These are phyloP conservation scores for Epizoanthus fatuus DNA, from an alignment of 92 coral and sea anemone species.

Conservation along the genomic window DNA sequence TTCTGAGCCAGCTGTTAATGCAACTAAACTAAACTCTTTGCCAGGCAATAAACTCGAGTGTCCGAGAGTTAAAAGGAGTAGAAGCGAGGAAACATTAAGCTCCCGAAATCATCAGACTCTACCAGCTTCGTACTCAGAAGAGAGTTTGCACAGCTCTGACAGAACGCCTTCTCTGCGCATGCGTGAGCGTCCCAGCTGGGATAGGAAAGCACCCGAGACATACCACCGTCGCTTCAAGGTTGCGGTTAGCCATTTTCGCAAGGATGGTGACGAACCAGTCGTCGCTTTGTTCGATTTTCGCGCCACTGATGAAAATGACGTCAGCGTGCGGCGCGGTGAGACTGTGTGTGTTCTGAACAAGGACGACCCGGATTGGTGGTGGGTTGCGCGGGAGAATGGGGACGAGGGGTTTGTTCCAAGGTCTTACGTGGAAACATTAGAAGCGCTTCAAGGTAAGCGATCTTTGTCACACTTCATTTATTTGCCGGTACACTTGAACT, in stretches of 20 bases:
- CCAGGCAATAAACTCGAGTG: constrained; percentile 36
- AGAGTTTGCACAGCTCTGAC: constrained; percentile 10
- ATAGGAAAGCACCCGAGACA: constrained; percentile 65
- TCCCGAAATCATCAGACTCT: constrained; percentile 17
- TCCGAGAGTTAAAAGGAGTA: constrained; percentile 32
- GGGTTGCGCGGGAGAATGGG: constrained; percentile 76
- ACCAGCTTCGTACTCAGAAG: constrained; percentile 14
- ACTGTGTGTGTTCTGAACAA: constrained; percentile 77
- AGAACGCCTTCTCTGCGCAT: constrained; percentile 15
- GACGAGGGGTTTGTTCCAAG: constrained; percentile 86
- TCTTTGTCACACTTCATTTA: too few species aligned
- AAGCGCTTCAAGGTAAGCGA: constrained; percentile 48
- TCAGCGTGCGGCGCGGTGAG: constrained; percentile 80
- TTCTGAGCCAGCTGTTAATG: constrained; percentile 22
- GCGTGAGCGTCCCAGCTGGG: background rate
- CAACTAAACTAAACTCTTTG: constrained; percentile 34
- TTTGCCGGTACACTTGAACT: too few species aligned
- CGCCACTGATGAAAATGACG: constrained; percentile 85
- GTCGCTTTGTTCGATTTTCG: constrained; percentile 77
- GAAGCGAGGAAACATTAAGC: constrained; percentile 56
- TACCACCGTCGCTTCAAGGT: constrained; percentile 77
- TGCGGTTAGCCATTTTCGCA: constrained; percentile 76
- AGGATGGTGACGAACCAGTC: constrained; percentile 69
- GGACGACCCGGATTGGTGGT: constrained; percentile 93
- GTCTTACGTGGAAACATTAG: constrained; percentile 46